Evolutionary conservation across 2,888 invertebrate genomes (phyloP).

Genomic region (Plagodis pulveraria): DNA sequence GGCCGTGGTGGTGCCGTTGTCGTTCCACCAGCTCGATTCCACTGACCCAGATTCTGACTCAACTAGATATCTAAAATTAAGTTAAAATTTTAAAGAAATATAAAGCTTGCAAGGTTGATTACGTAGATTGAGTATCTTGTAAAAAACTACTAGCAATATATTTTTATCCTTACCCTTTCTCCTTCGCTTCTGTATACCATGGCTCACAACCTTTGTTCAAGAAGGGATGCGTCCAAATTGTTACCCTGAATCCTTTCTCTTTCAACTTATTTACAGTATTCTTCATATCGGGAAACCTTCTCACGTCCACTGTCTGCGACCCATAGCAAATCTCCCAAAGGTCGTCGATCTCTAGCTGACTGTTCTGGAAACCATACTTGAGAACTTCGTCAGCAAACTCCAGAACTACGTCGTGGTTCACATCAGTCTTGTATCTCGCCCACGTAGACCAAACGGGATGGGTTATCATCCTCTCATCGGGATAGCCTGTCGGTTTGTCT

Average conservation of each 20-base stretch:
- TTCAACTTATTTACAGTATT: slow-evolving; percentile 70
- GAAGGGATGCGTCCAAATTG: slow-evolving; percentile 88
- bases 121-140: too few species aligned
- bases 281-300: slow-evolving; percentile 84
- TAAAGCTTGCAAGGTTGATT: too few species aligned
- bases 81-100: too few species aligned
- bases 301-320: slow-evolving; percentile 75
- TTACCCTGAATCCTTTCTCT: slow-evolving; percentile 81
- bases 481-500: slow-evolving; percentile 83
- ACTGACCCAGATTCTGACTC: slow-evolving; percentile 74
- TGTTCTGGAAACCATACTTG: slow-evolving; percentile 76
- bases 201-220: slow-evolving; percentile 84
- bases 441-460: slow-evolving; percentile 89
- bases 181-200: slow-evolving; percentile 72
- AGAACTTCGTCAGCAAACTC: slow-evolving; percentile 81
- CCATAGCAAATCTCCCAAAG: slow-evolving; percentile 88
- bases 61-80: slow-evolving; percentile 70
- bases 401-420: slow-evolving; percentile 79
- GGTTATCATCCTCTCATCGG: slow-evolving; percentile 81
- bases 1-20: slow-evolving; percentile 78
- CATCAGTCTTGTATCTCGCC: slow-evolving; percentile 83
- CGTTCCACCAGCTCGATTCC: slow-evolving; percentile 83
- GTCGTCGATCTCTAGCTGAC: slow-evolving; percentile 87
- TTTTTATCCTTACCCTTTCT: slow-evolving; percentile 66
- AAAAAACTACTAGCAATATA: too few species aligned